These are phyloP conservation scores for Neolamprologus modestus DNA, from an alignment of 2,113 vertebrate genomes.

Conservation along the genomic window DNA sequence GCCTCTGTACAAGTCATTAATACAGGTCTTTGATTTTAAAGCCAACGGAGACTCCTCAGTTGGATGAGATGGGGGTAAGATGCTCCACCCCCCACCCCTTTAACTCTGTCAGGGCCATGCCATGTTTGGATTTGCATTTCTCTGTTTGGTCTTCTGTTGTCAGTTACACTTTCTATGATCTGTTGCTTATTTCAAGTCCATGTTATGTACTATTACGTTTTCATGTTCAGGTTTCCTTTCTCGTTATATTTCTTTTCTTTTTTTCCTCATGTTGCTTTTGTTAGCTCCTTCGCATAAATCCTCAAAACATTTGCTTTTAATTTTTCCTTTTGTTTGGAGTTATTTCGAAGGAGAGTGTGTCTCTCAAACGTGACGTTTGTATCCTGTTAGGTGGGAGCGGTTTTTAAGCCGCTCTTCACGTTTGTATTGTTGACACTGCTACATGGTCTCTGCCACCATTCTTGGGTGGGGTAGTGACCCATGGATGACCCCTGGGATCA, in stretches of 20 bases:
- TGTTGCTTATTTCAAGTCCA: conserved; percentile 9
- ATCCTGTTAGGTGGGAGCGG: conserved; percentile 36
- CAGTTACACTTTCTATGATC: background rate
- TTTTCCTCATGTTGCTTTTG: conserved; percentile 54
- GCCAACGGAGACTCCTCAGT: conserved; percentile 97
- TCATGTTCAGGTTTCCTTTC: conserved; percentile 30
- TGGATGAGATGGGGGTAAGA: conserved; percentile 98
- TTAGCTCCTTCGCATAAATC: conserved; percentile 63
- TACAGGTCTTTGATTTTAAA: conserved; percentile 85
- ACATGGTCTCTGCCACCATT: conserved; percentile 64
- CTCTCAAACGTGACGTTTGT: conserved; percentile 66
- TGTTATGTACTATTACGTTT: background rate
- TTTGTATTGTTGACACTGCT: conserved; percentile 67
- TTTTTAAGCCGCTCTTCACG: conserved; percentile 46
- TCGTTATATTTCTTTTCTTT: background rate
- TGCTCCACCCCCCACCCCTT: conserved; percentile 48
- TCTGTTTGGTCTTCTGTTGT: conserved; percentile 33
- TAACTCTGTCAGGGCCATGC: conserved; percentile 71
- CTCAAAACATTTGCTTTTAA: conserved; percentile 20
- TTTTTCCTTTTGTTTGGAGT: conserved; percentile 41
- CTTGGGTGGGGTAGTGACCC: conserved; percentile 55
- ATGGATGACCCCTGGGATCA: conserved; percentile 55
- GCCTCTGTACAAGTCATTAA: conserved; percentile 68
- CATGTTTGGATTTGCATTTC: conserved; percentile 75
- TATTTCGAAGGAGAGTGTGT: conserved; percentile 60